Base-by-base conservation (phyloP, 2,888 invertebrate species). In the Merodon equestris region DNA sequence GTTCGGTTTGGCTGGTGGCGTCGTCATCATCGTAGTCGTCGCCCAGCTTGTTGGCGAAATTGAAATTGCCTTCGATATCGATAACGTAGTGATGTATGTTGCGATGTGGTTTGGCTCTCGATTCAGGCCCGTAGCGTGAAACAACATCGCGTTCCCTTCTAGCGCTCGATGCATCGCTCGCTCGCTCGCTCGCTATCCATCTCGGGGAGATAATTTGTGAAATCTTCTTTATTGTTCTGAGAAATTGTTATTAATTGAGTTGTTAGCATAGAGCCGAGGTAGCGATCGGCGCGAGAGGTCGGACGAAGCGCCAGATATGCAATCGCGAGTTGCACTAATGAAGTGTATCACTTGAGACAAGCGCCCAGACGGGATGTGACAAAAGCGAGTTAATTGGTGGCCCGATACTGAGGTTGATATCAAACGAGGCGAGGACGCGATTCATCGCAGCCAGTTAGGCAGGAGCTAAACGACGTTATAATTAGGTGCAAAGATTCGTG, bases 181-280 rank as follows among this genome's bases (percentile, higher is more conserved):
- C 40, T 15, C 40, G 3, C 40, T 40, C 45, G 58, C 56, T 44
- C 50, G 7, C 17, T 64, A 71, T 58, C 68, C 57, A 68, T 68
- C 73, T 54, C 54, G 48, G 45, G 27, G 63, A 79, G 79, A 79
- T 79, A 79, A 79, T 79, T 79, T 79, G 79, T 79, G 79, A 79
- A 79, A 79, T 74, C 79, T 74, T 79, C 84, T 85, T 85, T 85
- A 85, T 86, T 86, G 85, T 86, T 85, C 85, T 85, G 85, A 86
- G 86, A 86, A 86, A 87, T 87, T 86, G 86, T 87, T 87, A 87
- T 87, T 87, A 87, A 87, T 87, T 87, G 86, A 87, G 87, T 86
- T 87, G 86, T 86, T 79, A 79, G 74, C 73, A 40, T 58, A 53
- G 58, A 38, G 13, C 51, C 63, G 10, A 19, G 12, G 14, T n/a